Conservation (phyloP, 2,113 vertebrate genomes). For the Nasalis larvatus region DNA sequence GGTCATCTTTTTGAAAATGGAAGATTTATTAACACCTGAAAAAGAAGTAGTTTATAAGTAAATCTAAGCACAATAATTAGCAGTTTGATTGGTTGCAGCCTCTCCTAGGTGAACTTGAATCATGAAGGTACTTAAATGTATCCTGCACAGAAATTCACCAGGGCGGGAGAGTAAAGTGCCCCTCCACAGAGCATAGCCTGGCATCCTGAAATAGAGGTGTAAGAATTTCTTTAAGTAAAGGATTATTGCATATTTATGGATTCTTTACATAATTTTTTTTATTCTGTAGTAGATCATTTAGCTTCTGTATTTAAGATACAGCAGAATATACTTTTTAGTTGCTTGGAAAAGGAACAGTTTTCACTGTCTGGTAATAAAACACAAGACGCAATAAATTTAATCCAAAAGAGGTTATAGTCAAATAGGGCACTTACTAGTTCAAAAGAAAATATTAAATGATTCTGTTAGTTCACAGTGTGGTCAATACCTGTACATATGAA, state of each 20-base stretch:
- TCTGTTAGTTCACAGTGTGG: background rate
- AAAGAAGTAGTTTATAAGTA: background rate
- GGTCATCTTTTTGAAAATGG: background rate
- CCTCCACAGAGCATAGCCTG: background rate
- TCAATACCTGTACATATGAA: background rate
- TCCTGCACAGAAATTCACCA: background rate
- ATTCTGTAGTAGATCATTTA: background rate
- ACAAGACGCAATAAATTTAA: background rate
- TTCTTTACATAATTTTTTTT: background rate
- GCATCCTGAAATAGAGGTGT: background rate
- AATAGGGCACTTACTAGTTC: background rate
- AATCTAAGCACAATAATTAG: background rate
- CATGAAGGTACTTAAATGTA: background rate
- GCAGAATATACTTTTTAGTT: background rate
- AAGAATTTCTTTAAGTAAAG: background rate
- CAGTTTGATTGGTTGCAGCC: background rate
- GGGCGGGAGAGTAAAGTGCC: background rate
- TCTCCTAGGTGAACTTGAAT: background rate
- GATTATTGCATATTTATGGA: background rate
- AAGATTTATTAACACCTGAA: background rate
- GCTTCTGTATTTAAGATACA: background rate
- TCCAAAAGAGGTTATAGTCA: background rate
- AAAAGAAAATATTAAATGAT: conserved; percentile 1
- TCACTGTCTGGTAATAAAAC: conserved; percentile 33
- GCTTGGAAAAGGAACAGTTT: background rate